These are phyloP conservation scores for Halichoeres trimaculatus DNA, from an alignment of 2,113 vertebrate species.

Conservation along the genomic window DNA sequence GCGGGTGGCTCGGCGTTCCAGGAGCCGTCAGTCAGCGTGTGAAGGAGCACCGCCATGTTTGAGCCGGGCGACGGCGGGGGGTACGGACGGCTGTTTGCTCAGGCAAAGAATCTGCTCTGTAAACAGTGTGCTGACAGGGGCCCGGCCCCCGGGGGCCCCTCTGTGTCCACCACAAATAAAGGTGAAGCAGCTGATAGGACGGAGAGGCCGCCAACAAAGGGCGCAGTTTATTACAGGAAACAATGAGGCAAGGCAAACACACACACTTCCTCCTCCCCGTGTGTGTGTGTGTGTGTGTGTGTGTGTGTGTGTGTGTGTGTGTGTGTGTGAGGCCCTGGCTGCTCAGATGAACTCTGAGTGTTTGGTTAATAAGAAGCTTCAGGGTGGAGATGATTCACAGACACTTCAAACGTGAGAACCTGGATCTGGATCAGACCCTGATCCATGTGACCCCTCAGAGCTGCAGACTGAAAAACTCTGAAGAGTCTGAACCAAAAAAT, in stretches of 20 bases:
- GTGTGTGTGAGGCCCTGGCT: slow-evolving; percentile 9
- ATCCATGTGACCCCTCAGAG: no score
- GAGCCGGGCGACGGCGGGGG: slow-evolving; percentile 25
- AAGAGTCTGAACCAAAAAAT: no score
- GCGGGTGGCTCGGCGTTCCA: no score
- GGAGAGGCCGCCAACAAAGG: slow-evolving; percentile 25
- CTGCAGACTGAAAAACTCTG: no score
- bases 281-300: slow-evolving; percentile 16
- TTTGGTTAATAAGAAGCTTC: no score
- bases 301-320: slow-evolving; percentile 13
- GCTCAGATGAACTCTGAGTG: no score
- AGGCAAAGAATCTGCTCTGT: slow-evolving; percentile 74
- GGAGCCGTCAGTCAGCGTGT: slow-evolving; percentile 56
- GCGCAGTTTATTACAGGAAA: slow-evolving; percentile 65
- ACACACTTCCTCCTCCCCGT: slow-evolving; percentile 8
- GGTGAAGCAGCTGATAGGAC: slow-evolving; percentile 62
- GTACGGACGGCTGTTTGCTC: slow-evolving; percentile 62
- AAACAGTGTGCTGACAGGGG: slow-evolving; percentile 67
- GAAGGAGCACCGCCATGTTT: slow-evolving; percentile 59
- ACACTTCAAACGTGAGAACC: no score
- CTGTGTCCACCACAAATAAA: slow-evolving; percentile 61
- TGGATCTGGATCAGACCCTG: no score
- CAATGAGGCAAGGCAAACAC: no score
- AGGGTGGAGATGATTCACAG: no score
- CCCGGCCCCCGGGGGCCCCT: slow-evolving; percentile 20